phyloP scores from a whole-genome alignment of 2,888 invertebrate species.

The Acleris cristana region DNA sequence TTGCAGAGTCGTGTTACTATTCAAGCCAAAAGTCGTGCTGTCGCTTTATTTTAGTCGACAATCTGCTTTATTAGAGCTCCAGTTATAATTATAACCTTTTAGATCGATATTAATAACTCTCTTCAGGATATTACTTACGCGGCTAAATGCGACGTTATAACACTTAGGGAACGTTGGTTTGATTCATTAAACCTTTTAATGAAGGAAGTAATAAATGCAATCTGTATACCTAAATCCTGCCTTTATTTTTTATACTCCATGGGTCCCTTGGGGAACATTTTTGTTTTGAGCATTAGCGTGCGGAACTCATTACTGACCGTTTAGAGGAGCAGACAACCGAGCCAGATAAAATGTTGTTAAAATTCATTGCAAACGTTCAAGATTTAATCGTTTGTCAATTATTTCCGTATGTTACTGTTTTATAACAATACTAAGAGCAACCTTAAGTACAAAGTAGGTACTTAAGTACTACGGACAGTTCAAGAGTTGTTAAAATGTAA shows the following conservation, averaged over 20 bases:
- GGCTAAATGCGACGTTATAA: background rate
- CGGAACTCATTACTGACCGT: slow-evolving; percentile 34
- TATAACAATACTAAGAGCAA: too few relatives aligned
- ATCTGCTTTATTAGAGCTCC: slow-evolving; percentile 56
- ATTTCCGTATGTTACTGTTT: too few relatives aligned
- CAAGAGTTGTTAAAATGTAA: too few relatives aligned
- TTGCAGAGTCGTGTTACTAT: slow-evolving; percentile 79
- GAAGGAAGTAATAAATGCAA: slow-evolving; percentile 4
- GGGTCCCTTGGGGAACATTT: slow-evolving; percentile 31
- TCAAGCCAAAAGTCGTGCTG: slow-evolving; percentile 75
- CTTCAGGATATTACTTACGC: slow-evolving; percentile 41
- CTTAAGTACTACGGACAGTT: too few relatives aligned
- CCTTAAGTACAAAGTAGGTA: too few relatives aligned
- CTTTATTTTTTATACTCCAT: slow-evolving; percentile 35
- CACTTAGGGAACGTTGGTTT: background rate
- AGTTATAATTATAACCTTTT: slow-evolving; percentile 56
- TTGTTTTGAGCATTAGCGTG: slow-evolving; percentile 32
- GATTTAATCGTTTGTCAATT: background rate
- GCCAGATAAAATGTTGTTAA: slow-evolving; percentile 8
- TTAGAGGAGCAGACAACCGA: slow-evolving; percentile 23
- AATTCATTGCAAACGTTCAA: slow-evolving; percentile 7
- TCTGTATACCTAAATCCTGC: slow-evolving; percentile 31
- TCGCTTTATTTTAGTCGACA: slow-evolving; percentile 68
- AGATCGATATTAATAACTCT: slow-evolving; percentile 41
- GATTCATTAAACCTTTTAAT: background rate